Conservation (phyloP, 2,113 vertebrate species). For the Platichthys flesus region DNA sequence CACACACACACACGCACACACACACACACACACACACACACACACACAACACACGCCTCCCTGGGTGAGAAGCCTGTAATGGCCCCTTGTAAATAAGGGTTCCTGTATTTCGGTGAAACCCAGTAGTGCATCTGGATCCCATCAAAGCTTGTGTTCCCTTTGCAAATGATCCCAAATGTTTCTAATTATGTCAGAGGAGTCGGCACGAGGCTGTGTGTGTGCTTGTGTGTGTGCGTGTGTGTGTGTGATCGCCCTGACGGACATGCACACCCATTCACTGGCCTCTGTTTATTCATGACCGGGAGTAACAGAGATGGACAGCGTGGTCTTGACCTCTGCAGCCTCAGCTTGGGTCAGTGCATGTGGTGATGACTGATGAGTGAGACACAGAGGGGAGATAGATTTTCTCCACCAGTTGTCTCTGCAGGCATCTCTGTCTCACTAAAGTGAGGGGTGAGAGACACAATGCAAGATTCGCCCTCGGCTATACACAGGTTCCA, state of each 20-base stretch:
- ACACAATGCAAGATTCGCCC: too few relatives aligned
- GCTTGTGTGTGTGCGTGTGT: slow-evolving; percentile 19
- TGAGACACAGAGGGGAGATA: slow-evolving; percentile 25
- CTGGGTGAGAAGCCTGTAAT: slow-evolving; percentile 74
- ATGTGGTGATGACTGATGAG: slow-evolving; percentile 49
- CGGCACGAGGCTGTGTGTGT: slow-evolving; percentile 69
- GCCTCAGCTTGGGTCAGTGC: slow-evolving; percentile 61
- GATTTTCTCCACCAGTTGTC: slow-evolving; percentile 17
- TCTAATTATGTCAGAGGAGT: slow-evolving; percentile 79
- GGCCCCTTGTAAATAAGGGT: slow-evolving; percentile 78
- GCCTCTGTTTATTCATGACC: slow-evolving; percentile 66
- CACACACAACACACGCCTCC: slow-evolving; percentile 50
- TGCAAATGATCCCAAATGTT: slow-evolving; percentile 84
- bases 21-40: too few relatives aligned
- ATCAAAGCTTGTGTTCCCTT: slow-evolving; percentile 77
- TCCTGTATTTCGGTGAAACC: slow-evolving; percentile 76
- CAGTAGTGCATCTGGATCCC: slow-evolving; percentile 80
- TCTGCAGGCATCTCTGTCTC: slow-evolving; percentile 28
- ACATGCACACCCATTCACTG: slow-evolving; percentile 57
- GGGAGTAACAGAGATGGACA: slow-evolving; percentile 59
- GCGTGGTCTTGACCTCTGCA: slow-evolving; percentile 52
- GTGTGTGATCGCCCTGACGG: slow-evolving; percentile 34
- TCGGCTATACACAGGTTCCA: too few relatives aligned
- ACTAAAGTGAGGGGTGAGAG: not conserved
- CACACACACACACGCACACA: slow-evolving; percentile 45